A percentile compares a stretch with the other conserved stretches of the same genome.
These are phyloP conservation scores for Macrophya alboannulata DNA, from an alignment of 2,888 invertebrate species.

Conservation along the genomic window DNA sequence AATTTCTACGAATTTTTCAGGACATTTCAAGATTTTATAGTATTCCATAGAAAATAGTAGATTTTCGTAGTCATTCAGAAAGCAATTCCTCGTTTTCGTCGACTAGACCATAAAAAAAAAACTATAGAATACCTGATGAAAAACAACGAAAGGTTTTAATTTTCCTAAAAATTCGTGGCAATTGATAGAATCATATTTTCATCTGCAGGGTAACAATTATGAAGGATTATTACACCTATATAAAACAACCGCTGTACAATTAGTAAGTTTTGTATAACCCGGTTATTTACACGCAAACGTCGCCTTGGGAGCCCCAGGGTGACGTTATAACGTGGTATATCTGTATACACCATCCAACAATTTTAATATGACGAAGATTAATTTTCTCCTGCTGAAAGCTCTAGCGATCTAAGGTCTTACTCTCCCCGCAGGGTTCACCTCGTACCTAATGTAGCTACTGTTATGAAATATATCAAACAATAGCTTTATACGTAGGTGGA, in stretches of 20 bases:
- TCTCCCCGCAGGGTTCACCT: neutral
- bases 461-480: constrained; percentile 7
- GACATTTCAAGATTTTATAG: no score
- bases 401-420: neutral
- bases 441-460: neutral
- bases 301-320: neutral
- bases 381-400: neutral
- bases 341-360: neutral
- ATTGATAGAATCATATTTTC: no score
- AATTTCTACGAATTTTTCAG: no score
- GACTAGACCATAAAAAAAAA: no score
- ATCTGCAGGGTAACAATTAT: neutral
- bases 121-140: no score
- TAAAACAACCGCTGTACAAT: neutral
- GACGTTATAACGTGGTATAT: neutral
- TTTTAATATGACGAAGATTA: constrained; percentile 27
- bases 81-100: no score
- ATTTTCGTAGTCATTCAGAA: no score
- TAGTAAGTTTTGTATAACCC: neutral
- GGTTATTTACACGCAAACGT: constrained; percentile 6
- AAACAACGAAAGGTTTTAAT: no score
- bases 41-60: no score
- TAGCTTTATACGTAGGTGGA: neutral
- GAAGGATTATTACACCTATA: neutral
- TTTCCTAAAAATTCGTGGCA: no score